Evolutionary conservation across 2,797 vertebrate genomes (phyloP), one percentile per base, ranked within the genome.

Genomic region (Cercopithecus diana): DNA sequence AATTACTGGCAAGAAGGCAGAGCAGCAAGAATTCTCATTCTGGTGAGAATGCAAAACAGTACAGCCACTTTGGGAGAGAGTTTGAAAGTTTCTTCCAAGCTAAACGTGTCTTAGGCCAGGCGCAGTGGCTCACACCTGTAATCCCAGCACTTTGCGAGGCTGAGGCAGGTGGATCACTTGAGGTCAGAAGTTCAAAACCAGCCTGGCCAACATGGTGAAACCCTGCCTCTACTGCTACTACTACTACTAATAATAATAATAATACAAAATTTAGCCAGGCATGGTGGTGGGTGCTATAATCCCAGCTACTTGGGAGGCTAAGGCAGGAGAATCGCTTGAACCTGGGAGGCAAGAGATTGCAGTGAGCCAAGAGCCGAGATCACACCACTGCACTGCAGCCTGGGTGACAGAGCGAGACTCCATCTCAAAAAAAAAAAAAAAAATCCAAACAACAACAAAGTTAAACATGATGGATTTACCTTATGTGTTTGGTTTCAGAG

Each of bases 41-140:
- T 94, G 11, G 39, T 4, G 39, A 39, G 39, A 39, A 39, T 39
- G 22, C 45, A 94, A 90, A 90, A 77, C 81, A 41, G 48, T 41
- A 36, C 9, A 94, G 48, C 48, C 30, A 85, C 41, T 81, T 80
- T 89, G 24, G 39, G 89, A 89, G n/a, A 52, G 7, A 81, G 30
- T 89, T 96, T 76, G 55, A 24, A 84, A 89, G 26, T 88, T 89
- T 88, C 55, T 94, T 94, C 36, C 70, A 82, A 88, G 28, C 52
- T 75, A 75, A 95, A 88, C 7, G 22, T 93, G 36, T 88, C 15
- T 93, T 72, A 52, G 61, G 33, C 61, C 61, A 67, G 33, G 61
- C 33, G 4, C 33, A 67, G 17, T 67, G 61, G 61, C 61, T 72
- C n/a, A 72, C 33, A 17, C 67, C n/a, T 72, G 9, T 72, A 72